Evolutionary conservation across 2,113 vertebrate genomes (phyloP).

Genomic region (Hyla sarda): DNA sequence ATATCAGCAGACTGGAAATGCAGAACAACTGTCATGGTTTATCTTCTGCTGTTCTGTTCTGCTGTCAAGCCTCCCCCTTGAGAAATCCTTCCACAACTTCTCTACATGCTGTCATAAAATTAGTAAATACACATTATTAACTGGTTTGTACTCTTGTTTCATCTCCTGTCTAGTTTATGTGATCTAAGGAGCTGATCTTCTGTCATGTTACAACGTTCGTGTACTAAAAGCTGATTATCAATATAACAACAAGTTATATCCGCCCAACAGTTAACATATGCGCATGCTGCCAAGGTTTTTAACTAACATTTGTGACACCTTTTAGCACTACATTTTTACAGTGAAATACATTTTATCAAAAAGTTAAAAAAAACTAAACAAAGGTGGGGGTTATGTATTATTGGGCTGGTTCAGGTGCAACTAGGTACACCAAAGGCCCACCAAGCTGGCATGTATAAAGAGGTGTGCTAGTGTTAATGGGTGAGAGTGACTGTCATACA

Average conservation of each 20-base stretch:
- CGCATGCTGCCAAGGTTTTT: not conserved
- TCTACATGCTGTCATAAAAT: slow-evolving; percentile 32
- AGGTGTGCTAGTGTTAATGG: no score
- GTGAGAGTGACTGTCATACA: no score
- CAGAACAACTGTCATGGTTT: slow-evolving; percentile 51
- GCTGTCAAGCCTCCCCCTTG: slow-evolving; percentile 45
- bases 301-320: no score
- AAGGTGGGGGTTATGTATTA: no score
- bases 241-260: not conserved
- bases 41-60: slow-evolving; percentile 30
- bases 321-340: no score
- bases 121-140: slow-evolving; percentile 45
- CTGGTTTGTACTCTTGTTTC: slow-evolving; percentile 23
- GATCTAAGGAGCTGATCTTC: not conserved
- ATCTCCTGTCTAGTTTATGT: slow-evolving; percentile 4
- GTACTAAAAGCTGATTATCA: not conserved
- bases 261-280: not conserved
- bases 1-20: slow-evolving; percentile 41
- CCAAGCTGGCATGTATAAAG: no score
- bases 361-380: no score
- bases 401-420: no score
- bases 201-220: slow-evolving; percentile 14
- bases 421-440: no score
- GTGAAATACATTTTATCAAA: no score
- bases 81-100: slow-evolving; percentile 32